These are phyloP conservation scores for Eulemur rubriventer DNA, from an alignment of 2,797 vertebrate species.

Conservation along the genomic window DNA sequence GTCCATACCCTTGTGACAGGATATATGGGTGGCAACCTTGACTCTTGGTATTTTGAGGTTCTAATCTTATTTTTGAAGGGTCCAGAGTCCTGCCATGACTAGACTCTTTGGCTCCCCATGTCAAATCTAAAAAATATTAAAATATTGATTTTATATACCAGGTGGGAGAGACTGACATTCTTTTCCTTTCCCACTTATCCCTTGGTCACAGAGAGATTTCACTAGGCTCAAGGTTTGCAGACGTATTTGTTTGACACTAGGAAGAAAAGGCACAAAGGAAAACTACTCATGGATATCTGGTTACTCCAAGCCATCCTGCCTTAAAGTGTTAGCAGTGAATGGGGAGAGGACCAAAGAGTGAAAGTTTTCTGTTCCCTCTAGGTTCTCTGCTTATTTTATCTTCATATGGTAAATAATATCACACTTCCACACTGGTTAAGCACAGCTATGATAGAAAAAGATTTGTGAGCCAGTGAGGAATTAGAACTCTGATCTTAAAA, in stretches of 20 bases:
- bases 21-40: not conserved
- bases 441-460: not conserved
- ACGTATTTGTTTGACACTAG: not conserved
- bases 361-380: not conserved
- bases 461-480: not conserved
- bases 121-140: not conserved
- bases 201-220: not conserved
- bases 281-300: not conserved
- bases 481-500: conserved; percentile 1
- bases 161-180: not conserved
- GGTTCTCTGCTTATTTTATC: conserved; percentile 22
- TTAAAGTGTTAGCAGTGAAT: not conserved
- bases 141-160: not conserved
- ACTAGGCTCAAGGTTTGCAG: not conserved
- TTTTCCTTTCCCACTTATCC: not conserved
- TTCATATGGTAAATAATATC: not conserved
- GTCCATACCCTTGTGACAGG: not conserved
- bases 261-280: not conserved
- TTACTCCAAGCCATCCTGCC: not conserved
- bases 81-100: not conserved
- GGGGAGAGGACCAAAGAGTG: not conserved
- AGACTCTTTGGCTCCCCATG: not conserved
- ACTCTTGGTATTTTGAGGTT: not conserved
- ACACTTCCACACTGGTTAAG: not conserved
- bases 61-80: not conserved